phyloP scores from a whole-genome alignment of 2,888 invertebrate genomes.

The Drosophila tripunctata region DNA sequence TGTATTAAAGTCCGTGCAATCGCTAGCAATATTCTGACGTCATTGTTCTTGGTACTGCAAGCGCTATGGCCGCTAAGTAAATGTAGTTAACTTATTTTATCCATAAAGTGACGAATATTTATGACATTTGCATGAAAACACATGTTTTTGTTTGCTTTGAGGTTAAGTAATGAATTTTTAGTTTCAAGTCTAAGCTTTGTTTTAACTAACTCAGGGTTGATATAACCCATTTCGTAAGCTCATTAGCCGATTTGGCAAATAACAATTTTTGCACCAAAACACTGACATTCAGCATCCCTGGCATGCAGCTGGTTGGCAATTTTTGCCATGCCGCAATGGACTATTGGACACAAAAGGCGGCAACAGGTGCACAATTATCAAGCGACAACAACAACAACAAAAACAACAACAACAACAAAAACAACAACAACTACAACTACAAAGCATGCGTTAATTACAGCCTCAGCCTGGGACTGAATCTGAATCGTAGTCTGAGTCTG shows the following conservation, averaged over 20 bases:
- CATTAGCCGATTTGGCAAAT: slow-evolving; percentile 1
- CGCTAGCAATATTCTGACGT: too few relatives aligned
- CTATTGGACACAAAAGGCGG: slow-evolving; percentile 64
- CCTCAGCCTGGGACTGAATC: slow-evolving; percentile 13
- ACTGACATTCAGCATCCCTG: slow-evolving; percentile 36
- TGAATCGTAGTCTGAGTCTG: background rate
- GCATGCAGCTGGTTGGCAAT: slow-evolving; percentile 42
- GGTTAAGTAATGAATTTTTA: too few relatives aligned
- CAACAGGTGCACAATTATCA: slow-evolving; percentile 77
- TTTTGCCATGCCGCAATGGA: slow-evolving; percentile 30
- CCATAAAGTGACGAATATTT: too few relatives aligned
- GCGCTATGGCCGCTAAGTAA: too few relatives aligned
- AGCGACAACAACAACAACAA: background rate
- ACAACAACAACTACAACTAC: slow-evolving; percentile 46
- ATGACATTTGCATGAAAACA: too few relatives aligned
- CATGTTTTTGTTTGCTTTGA: too few relatives aligned
- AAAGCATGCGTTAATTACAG: slow-evolving; percentile 74
- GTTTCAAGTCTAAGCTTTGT: background rate
- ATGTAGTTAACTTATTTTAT: too few relatives aligned
- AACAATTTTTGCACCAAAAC: slow-evolving; percentile 6
- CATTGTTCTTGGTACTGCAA: too few relatives aligned
- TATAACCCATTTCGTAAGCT: background rate
- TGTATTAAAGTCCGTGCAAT: too few relatives aligned
- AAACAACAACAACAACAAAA: slow-evolving; percentile 42
- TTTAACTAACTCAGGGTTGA: background rate